phyloP scores from a whole-genome alignment of 1,140 invertebrate genomes.

The Riptortus pedestris region DNA sequence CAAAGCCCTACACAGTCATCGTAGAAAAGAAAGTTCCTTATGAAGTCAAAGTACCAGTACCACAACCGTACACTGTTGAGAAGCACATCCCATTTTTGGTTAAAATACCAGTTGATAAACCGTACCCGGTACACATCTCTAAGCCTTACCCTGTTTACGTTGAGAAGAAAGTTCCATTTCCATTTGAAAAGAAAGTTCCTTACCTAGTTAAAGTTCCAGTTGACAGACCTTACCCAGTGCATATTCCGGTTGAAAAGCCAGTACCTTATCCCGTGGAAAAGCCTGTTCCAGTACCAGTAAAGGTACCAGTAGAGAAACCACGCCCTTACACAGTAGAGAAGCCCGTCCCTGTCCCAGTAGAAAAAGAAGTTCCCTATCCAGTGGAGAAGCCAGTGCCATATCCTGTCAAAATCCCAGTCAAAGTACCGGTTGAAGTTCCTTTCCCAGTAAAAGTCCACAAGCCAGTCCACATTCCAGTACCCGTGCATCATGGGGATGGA shows the following conservation, averaged over 20 bases:
- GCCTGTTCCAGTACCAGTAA: conserved; percentile 49
- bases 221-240: conserved; percentile 22
- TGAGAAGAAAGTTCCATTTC: conserved; percentile 44
- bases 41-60: conserved; percentile 32
- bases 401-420: conserved; percentile 67
- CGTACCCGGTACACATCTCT: conserved; percentile 43
- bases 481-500: background rate
- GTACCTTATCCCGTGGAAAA: conserved; percentile 48
- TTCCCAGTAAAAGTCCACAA: conserved; percentile 48
- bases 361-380: conserved; percentile 53
- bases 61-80: conserved; percentile 43
- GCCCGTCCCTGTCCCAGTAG: conserved; percentile 46
- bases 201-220: conserved; percentile 41
- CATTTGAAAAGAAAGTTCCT: conserved; percentile 52
- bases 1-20: conserved; percentile 24
- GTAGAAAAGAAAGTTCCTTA: conserved; percentile 40
- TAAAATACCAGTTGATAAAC: conserved; percentile 45
- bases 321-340: conserved; percentile 44
- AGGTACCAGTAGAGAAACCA: conserved; percentile 42
- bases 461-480: conserved; percentile 19
- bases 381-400: conserved; percentile 68
- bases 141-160: conserved; percentile 47
- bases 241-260: conserved; percentile 24
- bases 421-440: conserved; percentile 66
- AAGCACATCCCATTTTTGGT: conserved; percentile 46